A percentile compares a stretch with the other conserved stretches of the same genome.
These are phyloP conservation scores for Tetragonula carbonaria DNA, from an alignment of 2,888 invertebrate genomes.

Conservation along the genomic window DNA sequence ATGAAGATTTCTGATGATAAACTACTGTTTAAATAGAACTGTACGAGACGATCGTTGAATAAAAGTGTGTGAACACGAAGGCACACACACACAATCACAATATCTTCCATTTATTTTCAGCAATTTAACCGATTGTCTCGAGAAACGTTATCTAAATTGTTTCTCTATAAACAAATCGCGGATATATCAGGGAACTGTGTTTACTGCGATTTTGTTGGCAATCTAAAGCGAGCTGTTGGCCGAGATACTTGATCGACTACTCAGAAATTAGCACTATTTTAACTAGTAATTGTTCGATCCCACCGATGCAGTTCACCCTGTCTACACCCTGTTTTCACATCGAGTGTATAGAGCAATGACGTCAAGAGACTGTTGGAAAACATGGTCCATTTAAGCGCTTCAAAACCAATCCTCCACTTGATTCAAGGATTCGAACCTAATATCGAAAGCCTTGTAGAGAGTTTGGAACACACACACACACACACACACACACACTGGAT, in stretches of 20 bases:
- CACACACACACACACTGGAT: too few species aligned
- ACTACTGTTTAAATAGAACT: too few species aligned
- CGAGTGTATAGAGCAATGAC: neutral
- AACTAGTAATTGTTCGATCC: slow-evolving; percentile 29
- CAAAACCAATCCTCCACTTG: neutral
- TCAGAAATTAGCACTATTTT: slow-evolving; percentile 30
- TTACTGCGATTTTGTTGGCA: slow-evolving; percentile 19
- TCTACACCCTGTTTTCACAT: neutral
- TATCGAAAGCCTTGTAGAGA: neutral
- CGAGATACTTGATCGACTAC: neutral
- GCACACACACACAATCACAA: neutral
- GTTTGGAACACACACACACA: neutral
- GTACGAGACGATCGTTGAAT: neutral
- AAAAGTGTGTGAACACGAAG: neutral
- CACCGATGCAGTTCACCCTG: neutral
- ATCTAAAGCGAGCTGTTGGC: neutral
- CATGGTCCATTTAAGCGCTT: neutral
- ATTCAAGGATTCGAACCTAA: neutral
- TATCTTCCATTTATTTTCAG: neutral
- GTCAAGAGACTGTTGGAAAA: slow-evolving; percentile 15
- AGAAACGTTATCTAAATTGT: neutral
- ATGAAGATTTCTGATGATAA: neutral
- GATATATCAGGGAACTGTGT: neutral
- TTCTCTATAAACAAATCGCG: neutral
- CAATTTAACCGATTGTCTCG: slow-evolving; percentile 3